These are phyloP conservation scores for Heterotilapia buettikoferi DNA, from an alignment of 2,113 vertebrate species.

Conservation along the genomic window DNA sequence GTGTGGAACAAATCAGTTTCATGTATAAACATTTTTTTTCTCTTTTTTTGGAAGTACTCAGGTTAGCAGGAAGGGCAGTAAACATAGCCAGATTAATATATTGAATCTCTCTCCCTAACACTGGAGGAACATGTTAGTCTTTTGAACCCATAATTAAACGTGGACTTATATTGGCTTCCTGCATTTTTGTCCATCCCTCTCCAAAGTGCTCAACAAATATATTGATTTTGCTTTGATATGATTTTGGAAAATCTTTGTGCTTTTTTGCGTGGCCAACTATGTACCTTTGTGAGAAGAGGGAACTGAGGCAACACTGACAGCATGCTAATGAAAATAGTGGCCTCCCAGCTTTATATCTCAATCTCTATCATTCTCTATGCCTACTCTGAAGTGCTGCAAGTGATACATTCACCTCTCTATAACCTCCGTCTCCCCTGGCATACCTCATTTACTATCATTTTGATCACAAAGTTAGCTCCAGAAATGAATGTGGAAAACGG, in stretches of 20 bases:
- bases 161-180: not conserved
- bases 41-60: not conserved
- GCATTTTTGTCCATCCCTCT: not conserved
- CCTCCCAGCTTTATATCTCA: not conserved
- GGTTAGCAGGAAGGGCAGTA: not conserved
- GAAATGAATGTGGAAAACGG: not conserved
- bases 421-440: constrained; percentile 11
- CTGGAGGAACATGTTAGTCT: not conserved
- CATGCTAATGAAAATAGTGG: constrained; percentile 13
- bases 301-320: not conserved
- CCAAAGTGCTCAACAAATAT: not conserved
- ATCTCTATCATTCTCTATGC: not conserved
- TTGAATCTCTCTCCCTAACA: not conserved
- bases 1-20: not conserved
- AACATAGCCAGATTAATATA: not conserved
- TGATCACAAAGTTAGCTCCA: constrained; percentile 22
- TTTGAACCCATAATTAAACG: not conserved
- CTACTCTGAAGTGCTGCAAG: not conserved
- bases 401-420: constrained; percentile 23
- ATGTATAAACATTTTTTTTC: not conserved
- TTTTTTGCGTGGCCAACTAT: not conserved
- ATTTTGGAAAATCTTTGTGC: not conserved
- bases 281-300: not conserved
- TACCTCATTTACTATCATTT: constrained; percentile 31
- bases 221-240: not conserved